Evolutionary conservation across 1,140 invertebrate species (phyloP), one percentile per base, ranked within the genome.

Genomic region (Apis florea): DNA sequence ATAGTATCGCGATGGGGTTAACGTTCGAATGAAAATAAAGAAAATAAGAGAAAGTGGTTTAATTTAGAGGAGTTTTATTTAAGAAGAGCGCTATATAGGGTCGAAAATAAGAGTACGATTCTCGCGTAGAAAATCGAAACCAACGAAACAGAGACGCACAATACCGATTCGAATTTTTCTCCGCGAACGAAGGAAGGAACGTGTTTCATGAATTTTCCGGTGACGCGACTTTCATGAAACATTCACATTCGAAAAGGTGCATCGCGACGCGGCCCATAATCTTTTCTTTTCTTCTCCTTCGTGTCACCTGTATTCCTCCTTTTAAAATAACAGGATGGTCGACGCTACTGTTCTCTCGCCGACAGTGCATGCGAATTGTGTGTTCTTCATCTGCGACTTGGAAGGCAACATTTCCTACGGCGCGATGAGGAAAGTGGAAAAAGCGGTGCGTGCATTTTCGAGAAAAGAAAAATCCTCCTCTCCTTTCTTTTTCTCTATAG

Each of bases 201-300:
- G 17, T 11, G 70, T 47, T 73, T 73, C n/a, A 15, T 67, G 63
- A 75, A 75, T 75, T 67, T 66, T 40, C 66, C 24, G 17, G 21
- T 49, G 61, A 49, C 2, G 1, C 40, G 71, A 59, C 26, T 74
- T 80, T 75, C 54, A 47, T 26, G 31, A 67, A 67, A 75, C 24
- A 54, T 80, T 74, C 71, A 40, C 71, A 40, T 74, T 26, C 70
- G 77, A 63, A 63, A 47, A 21, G 54, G 17, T 8, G n/a, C 2
- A 10, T 15, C 1, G 10, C 58, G n/a, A 26, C 24, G 21, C 49
- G 9, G 26, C 13, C 47, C 26, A 24, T 73, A 21, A 64, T 64
- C 59, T 56, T 56, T 47, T 26, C 63, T 31, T 59, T 74, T 49
- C 61, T 67, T 67, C 21, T 31, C 26, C 61, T 56, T 15, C 1